Percentiles rank a stretch among this genome's conserved stretches.
Evolutionary conservation across 1,140 invertebrate species (phyloP).

Genomic region (Globodera ellingtonae): DNA sequence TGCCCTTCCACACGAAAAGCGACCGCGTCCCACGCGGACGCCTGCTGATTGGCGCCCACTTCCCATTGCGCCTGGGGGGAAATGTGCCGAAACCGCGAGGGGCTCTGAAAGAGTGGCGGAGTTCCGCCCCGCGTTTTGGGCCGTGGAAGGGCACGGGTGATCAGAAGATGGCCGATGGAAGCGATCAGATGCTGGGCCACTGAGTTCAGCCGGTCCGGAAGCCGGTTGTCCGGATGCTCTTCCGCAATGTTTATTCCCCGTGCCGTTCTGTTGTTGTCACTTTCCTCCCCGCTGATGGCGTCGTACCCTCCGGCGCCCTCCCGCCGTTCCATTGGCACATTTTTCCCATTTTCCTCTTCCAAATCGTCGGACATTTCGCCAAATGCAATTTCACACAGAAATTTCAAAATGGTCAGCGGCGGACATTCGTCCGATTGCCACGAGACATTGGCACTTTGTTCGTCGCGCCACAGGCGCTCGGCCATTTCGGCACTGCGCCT

Average conservation of each 20-base stretch:
- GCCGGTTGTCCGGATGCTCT: background rate
- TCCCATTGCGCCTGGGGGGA: slow-evolving; percentile 90
- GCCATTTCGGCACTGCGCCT: background rate
- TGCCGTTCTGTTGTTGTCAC: background rate
- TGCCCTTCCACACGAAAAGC: slow-evolving; percentile 87
- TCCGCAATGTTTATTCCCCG: background rate
- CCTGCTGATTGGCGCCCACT: slow-evolving; percentile 79
- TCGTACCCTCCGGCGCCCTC: background rate
- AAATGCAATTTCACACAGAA: slow-evolving; percentile 58
- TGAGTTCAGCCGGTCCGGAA: slow-evolving; percentile 75
- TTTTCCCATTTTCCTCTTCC: slow-evolving; percentile 63
- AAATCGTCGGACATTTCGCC: slow-evolving; percentile 59
- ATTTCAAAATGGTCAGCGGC: slow-evolving; percentile 24
- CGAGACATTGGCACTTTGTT: background rate
- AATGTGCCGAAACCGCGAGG: slow-evolving; percentile 79
- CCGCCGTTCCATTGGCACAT: background rate
- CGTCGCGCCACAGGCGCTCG: background rate
- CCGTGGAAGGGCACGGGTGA: background rate
- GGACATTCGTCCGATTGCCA: background rate
- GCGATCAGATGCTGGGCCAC: slow-evolving; percentile 71
- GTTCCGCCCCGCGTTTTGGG: background rate
- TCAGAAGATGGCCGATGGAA: slow-evolving; percentile 65
- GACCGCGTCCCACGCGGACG: slow-evolving; percentile 84
- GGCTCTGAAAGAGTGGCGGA: slow-evolving; percentile 29
- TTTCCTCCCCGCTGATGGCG: background rate